Percentiles rank a stretch among this genome's conserved stretches.
Conservation (phyloP, 2,888 invertebrate genomes). For the Drosophila emarginata region DNA sequence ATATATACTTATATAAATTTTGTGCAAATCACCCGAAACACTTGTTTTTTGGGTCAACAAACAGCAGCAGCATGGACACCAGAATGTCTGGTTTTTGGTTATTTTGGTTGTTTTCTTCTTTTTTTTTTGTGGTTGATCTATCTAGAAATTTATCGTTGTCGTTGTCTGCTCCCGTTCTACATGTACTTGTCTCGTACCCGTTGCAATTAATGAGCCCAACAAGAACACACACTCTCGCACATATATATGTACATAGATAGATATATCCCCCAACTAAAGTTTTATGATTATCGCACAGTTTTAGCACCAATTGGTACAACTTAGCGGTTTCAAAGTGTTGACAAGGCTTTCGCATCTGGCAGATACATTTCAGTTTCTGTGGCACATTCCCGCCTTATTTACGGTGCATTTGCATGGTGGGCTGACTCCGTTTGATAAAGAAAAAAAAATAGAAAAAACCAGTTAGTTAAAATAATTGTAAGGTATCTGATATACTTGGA, state of each 20-base stretch:
- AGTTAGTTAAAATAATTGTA: neutral
- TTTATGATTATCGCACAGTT: conserved; percentile 30
- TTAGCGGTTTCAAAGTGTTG: conserved; percentile 38
- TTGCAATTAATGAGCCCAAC: conserved; percentile 62
- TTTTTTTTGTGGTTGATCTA: conserved; percentile 9
- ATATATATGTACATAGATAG: neutral
- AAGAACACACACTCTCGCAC: neutral
- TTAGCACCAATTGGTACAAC: conserved; percentile 33
- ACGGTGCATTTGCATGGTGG: conserved; percentile 54
- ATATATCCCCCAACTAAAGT: conserved; percentile 19
- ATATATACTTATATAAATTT: conserved; percentile 36
- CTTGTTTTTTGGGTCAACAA: conserved; percentile 42
- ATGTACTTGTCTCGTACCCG: conserved; percentile 42
- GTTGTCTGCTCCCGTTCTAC: conserved; percentile 54
- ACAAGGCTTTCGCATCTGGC: conserved; percentile 48
- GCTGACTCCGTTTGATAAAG: conserved; percentile 13
- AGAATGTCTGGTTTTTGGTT: conserved; percentile 33
- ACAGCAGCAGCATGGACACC: conserved; percentile 15
- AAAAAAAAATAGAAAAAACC: no score
- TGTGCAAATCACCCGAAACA: conserved; percentile 74
- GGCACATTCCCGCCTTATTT: conserved; percentile 30
- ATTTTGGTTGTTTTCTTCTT: neutral
- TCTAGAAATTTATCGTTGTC: conserved; percentile 15
- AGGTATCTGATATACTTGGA: neutral
- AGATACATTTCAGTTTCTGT: conserved; percentile 41